Evolutionary conservation across 35 echinoderm and acorn worm genomes (phyloP), one percentile per base, ranked within the genome.

Genomic region (Patiria miniata): DNA sequence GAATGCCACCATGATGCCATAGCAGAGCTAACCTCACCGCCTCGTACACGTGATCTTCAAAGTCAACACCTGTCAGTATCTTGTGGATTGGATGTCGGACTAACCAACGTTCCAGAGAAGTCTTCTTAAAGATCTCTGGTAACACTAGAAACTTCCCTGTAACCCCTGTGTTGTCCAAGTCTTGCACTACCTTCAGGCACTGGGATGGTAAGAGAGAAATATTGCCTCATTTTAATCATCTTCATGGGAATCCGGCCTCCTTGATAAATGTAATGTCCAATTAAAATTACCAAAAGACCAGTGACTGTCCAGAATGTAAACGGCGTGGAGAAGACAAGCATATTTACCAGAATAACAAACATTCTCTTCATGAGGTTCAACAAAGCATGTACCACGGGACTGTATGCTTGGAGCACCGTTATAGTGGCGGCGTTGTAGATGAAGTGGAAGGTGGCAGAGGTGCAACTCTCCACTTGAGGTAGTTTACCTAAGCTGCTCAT

Each of bases 31-130:
- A 30, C 34, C 65, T 73, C 10, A 73, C 65, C 7, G 65, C 23
- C 7, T 73, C 65, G 65, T 73, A 34, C 10, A 73, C 26, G n/a
- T 73, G 34, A 32, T 73, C 65, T 73, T 73, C 65, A 15, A 73
- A 73, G 29, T 30, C 29, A 22, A 73, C 65, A 73, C 65, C 65
- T 30, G 65, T 73, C 65, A 73, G 14, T 1, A 73, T 30, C 65
- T 73, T 73, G 34, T 73, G 65, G 15, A 73, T 22, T 14, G 65
- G 65, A 73, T 73, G 65, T 16, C 65, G 65, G 7, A 34, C 65
- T 16, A 73, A 73, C 65, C 65, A 73, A 10, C 29, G 7, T 30
- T 73, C 65, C 8, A 73, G 65, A 34, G 65, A 14, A 26, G 65
- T 73, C 14, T 73, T 34, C 65, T 16, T 73, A 10, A 73, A 14